Percentiles rank a stretch among this genome's conserved stretches.
phyloP scores from a whole-genome alignment of 2,113 vertebrate species.

The Neogale vison region DNA sequence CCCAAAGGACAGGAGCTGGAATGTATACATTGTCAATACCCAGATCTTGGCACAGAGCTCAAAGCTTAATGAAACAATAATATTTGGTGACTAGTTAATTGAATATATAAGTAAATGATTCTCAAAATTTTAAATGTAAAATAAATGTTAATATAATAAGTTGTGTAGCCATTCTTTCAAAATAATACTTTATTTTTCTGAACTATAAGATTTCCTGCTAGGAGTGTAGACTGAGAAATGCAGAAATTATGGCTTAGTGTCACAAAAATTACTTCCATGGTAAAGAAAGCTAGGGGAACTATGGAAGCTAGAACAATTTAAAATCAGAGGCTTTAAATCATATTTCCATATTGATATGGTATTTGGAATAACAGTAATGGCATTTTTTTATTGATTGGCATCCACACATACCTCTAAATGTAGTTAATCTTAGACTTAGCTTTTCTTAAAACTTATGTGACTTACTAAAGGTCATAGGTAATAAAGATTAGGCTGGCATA shows the following conservation, averaged over 20 bases:
- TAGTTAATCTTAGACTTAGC: background rate
- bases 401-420: background rate
- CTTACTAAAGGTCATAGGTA: background rate
- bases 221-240: background rate
- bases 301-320: background rate
- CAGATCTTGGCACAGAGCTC: background rate
- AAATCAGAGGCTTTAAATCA: background rate
- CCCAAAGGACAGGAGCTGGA: background rate
- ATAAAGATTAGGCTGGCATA: background rate
- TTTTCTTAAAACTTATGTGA: background rate
- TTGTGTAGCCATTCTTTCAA: background rate
- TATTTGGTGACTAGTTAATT: background rate
- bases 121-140: background rate
- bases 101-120: background rate
- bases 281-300: background rate
- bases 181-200: background rate
- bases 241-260: background rate
- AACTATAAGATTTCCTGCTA: background rate
- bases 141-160: background rate
- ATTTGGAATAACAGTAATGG: background rate
- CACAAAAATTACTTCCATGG: background rate
- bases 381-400: background rate
- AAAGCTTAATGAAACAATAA: background rate
- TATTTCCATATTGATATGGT: background rate
- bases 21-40: background rate